Evolutionary conservation across 2,797 vertebrate genomes (phyloP).

Genomic region (Artibeus lituratus): DNA sequence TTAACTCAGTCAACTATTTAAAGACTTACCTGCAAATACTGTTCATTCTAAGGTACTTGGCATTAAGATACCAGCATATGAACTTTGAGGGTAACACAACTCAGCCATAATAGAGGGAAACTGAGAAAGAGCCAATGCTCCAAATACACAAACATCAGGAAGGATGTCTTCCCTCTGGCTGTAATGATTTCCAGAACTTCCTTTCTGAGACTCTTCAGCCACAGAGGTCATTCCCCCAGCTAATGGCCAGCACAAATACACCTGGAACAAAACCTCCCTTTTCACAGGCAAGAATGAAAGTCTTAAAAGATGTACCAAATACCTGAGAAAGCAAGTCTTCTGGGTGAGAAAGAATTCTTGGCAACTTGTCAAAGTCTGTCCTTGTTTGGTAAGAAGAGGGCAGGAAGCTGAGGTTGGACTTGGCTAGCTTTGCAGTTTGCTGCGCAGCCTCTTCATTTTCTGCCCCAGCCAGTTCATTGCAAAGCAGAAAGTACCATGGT

Average conservation of each 20-base stretch:
- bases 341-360: neutral
- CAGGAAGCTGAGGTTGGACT: neutral
- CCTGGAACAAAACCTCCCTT: neutral
- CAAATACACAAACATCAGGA: neutral
- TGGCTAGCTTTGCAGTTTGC: neutral
- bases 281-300: neutral
- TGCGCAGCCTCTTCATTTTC: neutral
- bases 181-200: neutral
- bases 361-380: neutral
- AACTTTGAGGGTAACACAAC: neutral
- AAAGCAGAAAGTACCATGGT: rapidly evolving
- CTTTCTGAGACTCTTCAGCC: neutral
- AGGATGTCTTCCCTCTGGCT: neutral
- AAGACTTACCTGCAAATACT: neutral
- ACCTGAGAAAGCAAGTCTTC: neutral
- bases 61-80: neutral
- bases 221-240: too few relatives aligned
- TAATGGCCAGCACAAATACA: neutral
- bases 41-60: neutral
- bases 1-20: neutral
- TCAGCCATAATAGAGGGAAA: neutral
- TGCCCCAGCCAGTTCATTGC: neutral
- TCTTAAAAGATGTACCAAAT: neutral
- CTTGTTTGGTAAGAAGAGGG: neutral
- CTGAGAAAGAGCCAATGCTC: neutral